Evolutionary conservation across 2,888 invertebrate genomes (phyloP).

Genomic region (Lordiphosa fenestrarum): DNA sequence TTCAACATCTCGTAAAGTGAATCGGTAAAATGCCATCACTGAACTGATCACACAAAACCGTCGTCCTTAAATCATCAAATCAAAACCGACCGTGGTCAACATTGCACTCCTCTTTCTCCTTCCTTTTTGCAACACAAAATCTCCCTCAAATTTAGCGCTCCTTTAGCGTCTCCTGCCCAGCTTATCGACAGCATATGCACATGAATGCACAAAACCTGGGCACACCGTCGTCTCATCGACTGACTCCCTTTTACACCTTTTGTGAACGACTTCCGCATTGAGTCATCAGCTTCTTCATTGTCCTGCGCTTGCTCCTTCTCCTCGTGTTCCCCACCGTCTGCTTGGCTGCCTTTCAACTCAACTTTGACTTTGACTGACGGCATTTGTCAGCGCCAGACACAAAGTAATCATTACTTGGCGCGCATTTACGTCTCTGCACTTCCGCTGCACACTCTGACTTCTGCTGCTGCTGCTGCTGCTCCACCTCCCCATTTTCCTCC

Average conservation of each 20-base stretch:
- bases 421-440: conserved; percentile 43
- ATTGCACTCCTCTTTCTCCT: too few species aligned
- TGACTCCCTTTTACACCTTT: conserved; percentile 34
- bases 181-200: conserved; percentile 57
- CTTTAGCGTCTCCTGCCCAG: conserved; percentile 29
- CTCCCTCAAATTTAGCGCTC: conserved; percentile 1
- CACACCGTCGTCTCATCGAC: conserved; percentile 26
- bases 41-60: too few species aligned
- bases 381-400: conserved; percentile 70
- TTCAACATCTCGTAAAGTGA: too few species aligned
- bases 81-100: too few species aligned
- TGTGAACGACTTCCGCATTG: conserved; percentile 44
- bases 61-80: too few species aligned
- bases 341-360: conserved; percentile 16
- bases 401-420: conserved; percentile 70
- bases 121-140: background rate
- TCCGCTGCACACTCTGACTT: conserved; percentile 19
- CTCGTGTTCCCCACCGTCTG: background rate
- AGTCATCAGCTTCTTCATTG: conserved; percentile 27
- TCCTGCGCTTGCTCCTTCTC: conserved; percentile 10
- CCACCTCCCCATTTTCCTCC: background rate
- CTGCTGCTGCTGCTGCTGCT: conserved; percentile 4
- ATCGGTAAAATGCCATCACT: too few species aligned
- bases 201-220: conserved; percentile 44
- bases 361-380: conserved; percentile 69